Percentiles rank a stretch among this genome's conserved stretches.
Evolutionary conservation across 2,888 invertebrate genomes (phyloP).

Genomic region (Cylloceria caligata): DNA sequence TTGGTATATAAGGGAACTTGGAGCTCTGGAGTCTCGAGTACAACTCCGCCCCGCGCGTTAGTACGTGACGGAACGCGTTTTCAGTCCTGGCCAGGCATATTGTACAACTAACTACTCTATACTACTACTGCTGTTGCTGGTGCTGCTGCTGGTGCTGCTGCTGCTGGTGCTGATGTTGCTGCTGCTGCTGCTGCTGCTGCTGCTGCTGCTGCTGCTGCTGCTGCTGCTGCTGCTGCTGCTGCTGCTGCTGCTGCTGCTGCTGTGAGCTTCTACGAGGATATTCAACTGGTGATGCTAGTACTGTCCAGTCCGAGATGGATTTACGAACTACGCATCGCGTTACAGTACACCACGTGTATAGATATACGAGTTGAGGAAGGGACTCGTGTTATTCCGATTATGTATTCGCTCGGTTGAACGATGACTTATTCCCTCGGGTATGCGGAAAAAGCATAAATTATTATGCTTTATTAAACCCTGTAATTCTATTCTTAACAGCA

Average conservation of each 20-base stretch:
- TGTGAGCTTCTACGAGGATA: slow-evolving; percentile 29
- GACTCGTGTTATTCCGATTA: slow-evolving; percentile 43
- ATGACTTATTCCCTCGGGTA: slow-evolving; percentile 61
- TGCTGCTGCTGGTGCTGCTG: background rate
- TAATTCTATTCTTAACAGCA: background rate
- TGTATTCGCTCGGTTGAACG: slow-evolving; percentile 58
- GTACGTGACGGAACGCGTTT: slow-evolving; percentile 53
- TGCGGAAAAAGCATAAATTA: slow-evolving; percentile 55
- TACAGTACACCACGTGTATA: slow-evolving; percentile 43
- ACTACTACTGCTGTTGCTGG: slow-evolving; percentile 1
- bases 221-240: slow-evolving; percentile 2
- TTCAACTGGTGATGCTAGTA: slow-evolving; percentile 45
- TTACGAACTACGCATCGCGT: slow-evolving; percentile 61
- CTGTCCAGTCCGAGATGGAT: slow-evolving; percentile 62
- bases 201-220: background rate
- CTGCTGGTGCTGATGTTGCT: too few relatives aligned
- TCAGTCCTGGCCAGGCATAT: slow-evolving; percentile 15
- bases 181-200: background rate
- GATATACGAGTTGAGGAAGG: slow-evolving; percentile 46
- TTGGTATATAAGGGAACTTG: background rate
- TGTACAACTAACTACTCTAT: slow-evolving; percentile 38
- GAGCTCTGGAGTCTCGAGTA: slow-evolving; percentile 10
- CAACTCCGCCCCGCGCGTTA: slow-evolving; percentile 46
- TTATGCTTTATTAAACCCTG: background rate
- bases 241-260: slow-evolving; percentile 3